phyloP scores from a whole-genome alignment of 1,140 invertebrate genomes.

The Archegozetes longisetosus region DNA sequence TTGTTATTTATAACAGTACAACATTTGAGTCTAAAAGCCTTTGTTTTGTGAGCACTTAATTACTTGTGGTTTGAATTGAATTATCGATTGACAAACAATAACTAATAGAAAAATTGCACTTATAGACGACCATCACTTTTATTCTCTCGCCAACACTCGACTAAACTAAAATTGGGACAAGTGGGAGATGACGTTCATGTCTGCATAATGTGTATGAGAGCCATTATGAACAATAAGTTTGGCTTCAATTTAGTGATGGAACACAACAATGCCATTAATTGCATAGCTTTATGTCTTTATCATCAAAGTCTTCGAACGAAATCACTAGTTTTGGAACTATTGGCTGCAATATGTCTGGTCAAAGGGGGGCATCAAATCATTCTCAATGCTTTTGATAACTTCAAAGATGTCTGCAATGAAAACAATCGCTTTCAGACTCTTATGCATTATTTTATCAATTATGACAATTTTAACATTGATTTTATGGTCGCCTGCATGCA shows the following conservation, averaged over 20 bases:
- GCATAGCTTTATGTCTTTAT: slow-evolving; percentile 88
- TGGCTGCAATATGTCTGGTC: slow-evolving; percentile 81
- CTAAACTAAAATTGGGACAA: slow-evolving; percentile 85
- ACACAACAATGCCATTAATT: slow-evolving; percentile 93
- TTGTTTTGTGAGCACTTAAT: too few relatives aligned
- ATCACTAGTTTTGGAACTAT: slow-evolving; percentile 82
- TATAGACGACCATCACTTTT: slow-evolving; percentile 15
- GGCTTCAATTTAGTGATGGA: slow-evolving; percentile 98
- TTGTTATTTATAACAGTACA: too few relatives aligned
- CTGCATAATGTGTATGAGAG: slow-evolving; percentile 94
- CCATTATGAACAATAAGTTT: slow-evolving; percentile 99
- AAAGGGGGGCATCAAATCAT: slow-evolving; percentile 97
- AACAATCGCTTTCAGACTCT: slow-evolving; percentile 82
- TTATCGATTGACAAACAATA: too few relatives aligned
- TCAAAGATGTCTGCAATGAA: slow-evolving; percentile 75
- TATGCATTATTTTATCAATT: slow-evolving; percentile 95
- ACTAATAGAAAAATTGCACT: too few relatives aligned
- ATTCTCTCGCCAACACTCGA: slow-evolving; percentile 18
- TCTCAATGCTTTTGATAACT: slow-evolving; percentile 89
- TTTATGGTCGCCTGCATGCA: slow-evolving; percentile 99
- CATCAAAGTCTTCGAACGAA: slow-evolving; percentile 95
- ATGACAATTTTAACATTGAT: slow-evolving; percentile 92
- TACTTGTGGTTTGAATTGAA: too few relatives aligned
- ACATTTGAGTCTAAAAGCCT: too few relatives aligned
- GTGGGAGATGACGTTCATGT: slow-evolving; percentile 97